These are phyloP conservation scores for Pseudochirops cupreus DNA, from an alignment of 2,797 vertebrate species.

Conservation along the genomic window DNA sequence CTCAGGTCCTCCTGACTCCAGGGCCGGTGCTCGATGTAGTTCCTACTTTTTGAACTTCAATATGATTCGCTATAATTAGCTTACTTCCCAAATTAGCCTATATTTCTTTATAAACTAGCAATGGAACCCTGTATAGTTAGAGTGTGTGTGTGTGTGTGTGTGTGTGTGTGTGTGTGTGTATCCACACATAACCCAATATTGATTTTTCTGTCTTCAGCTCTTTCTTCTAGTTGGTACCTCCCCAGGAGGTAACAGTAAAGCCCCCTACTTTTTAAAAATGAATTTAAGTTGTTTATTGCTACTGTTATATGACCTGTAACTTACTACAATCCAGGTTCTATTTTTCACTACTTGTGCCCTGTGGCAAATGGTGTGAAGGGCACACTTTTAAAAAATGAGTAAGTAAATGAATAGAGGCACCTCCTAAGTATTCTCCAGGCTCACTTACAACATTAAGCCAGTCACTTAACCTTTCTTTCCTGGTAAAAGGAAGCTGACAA, in stretches of 20 bases:
- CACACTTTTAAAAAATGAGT: constrained; percentile 36
- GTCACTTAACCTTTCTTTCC: neutral
- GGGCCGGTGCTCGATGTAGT: neutral
- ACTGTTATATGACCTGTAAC: neutral
- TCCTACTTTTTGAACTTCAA: neutral
- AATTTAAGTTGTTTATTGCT: constrained; percentile 10
- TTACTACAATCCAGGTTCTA: neutral
- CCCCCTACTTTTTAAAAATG: neutral
- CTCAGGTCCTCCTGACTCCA: too few species aligned
- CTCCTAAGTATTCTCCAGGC: neutral
- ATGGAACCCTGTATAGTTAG: neutral
- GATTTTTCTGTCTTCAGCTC: neutral
- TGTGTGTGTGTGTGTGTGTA: neutral
- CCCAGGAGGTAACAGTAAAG: neutral
- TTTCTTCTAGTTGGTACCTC: neutral
- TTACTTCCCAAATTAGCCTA: neutral
- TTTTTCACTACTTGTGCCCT: constrained; percentile 31
- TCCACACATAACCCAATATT: neutral
- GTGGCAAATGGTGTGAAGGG: neutral
- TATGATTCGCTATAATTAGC: constrained; percentile 2
- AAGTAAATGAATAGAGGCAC: constrained; percentile 18
- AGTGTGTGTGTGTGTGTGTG: neutral
- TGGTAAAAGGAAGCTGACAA: constrained; percentile 11
- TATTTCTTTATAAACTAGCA: neutral
- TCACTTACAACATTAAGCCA: neutral